Conservation (phyloP, 2,888 invertebrate species). For the Mesopsocus fuscifrons region DNA sequence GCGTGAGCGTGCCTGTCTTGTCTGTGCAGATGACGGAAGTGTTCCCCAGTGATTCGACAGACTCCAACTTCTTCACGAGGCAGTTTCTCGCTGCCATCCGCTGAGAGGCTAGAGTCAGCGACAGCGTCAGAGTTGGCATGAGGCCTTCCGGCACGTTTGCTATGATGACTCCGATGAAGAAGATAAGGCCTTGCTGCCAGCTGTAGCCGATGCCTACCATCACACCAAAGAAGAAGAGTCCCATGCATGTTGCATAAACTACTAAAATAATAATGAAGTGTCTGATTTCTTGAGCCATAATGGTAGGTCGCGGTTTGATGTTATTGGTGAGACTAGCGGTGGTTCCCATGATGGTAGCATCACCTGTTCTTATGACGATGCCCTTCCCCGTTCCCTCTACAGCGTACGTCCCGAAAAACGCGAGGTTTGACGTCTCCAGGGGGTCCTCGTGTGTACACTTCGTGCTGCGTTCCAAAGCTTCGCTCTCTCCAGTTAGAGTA, state of each 20-base stretch:
- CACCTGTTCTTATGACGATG: background rate
- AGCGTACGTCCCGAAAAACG: background rate
- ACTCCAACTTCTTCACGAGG: conserved; percentile 97
- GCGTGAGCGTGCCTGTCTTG: conserved; percentile 95
- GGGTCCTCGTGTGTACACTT: background rate
- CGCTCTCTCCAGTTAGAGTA: background rate
- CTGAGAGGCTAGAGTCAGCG: conserved; percentile 94
- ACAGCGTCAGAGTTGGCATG: conserved; percentile 95
- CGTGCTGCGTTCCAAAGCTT: background rate
- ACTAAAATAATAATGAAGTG: conserved; percentile 99
- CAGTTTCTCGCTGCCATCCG: conserved; percentile 99
- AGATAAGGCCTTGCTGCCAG: conserved; percentile 98
- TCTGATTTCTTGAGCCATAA: conserved; percentile 69
- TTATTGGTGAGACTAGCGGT: background rate
- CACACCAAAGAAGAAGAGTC: conserved; percentile 93
- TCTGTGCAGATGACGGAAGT: conserved; percentile 99
- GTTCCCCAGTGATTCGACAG: conserved; percentile 95
- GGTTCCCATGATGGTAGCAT: background rate
- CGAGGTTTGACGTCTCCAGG: background rate
- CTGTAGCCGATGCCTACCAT: conserved; percentile 95
- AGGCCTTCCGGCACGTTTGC: conserved; percentile 97
- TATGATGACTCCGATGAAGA: conserved; percentile 98
- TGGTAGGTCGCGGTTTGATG: background rate
- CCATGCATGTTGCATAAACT: conserved; percentile 85
- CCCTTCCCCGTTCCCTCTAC: background rate